Percentiles rank a stretch among this genome's conserved stretches.
Conservation (phyloP, 2,797 vertebrate genomes). For the Tadarida brasiliensis region DNA sequence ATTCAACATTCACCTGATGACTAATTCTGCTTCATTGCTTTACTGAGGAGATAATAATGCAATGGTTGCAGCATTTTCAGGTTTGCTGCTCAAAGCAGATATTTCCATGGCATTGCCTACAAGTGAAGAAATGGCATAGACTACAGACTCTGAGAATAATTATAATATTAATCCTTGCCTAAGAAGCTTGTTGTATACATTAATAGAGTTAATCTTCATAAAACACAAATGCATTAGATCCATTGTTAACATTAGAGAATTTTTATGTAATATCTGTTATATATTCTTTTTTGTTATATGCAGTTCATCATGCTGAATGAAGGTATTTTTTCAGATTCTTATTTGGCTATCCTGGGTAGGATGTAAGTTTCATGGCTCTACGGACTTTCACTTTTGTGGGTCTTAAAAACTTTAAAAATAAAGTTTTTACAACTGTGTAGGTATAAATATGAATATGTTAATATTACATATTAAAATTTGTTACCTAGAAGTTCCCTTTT, state of each 20-base stretch:
- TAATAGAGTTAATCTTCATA: not conserved
- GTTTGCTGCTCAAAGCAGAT: not conserved
- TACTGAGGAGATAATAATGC: not conserved
- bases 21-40: slow-evolving; percentile 7
- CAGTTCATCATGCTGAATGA: not conserved
- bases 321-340: not conserved
- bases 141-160: not conserved
- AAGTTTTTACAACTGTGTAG: not conserved
- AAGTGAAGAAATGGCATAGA: not conserved
- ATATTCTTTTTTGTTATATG: not conserved
- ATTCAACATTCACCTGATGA: not conserved
- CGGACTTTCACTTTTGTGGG: not conserved
- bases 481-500: not conserved
- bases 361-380: not conserved
- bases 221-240: not conserved
- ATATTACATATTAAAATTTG: not conserved
- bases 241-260: not conserved
- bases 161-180: not conserved
- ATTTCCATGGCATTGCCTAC: not conserved
- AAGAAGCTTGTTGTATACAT: not conserved
- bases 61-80: not conserved
- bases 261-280: not conserved
- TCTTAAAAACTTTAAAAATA: not conserved
- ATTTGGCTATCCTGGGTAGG: not conserved
- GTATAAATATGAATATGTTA: not conserved